Conservation (phyloP, 2,888 invertebrate genomes). For the Oxytorus armatus region DNA sequence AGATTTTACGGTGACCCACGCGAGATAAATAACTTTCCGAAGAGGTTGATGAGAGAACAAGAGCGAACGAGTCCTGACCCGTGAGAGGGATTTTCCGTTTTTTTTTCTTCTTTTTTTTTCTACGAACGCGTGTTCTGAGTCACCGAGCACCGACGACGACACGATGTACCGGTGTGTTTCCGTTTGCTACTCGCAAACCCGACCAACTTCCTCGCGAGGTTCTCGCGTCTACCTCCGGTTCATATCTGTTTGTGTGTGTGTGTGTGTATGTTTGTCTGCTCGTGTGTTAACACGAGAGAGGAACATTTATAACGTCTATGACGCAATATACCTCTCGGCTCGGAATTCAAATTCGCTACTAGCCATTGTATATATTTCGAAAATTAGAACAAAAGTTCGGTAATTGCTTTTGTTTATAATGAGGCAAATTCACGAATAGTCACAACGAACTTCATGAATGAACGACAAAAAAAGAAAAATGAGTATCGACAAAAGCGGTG, state of each 20-base stretch:
- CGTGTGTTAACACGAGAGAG: too few relatives aligned
- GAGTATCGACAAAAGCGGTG: too few relatives aligned
- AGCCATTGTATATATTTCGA: too few relatives aligned
- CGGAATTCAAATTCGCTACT: too few relatives aligned
- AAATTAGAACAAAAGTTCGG: too few relatives aligned
- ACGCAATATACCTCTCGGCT: conserved; percentile 29
- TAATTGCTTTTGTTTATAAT: too few relatives aligned
- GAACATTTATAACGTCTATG: too few relatives aligned
- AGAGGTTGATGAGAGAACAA: conserved; percentile 3
- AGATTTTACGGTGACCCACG: neutral
- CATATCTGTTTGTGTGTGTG: neutral
- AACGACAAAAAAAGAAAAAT: too few relatives aligned
- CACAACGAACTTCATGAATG: too few relatives aligned
- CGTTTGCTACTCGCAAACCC: conserved; percentile 40
- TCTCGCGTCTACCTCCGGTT: conserved; percentile 13
- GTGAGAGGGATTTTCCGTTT: conserved; percentile 52
- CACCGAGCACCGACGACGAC: conserved; percentile 49
- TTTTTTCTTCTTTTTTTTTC: conserved; percentile 39
- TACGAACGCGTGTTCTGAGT: conserved; percentile 62
- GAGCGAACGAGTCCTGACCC: conserved; percentile 52
- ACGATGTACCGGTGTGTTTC: conserved; percentile 54
- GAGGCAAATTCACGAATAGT: too few relatives aligned
- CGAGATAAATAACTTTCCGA: conserved; percentile 24
- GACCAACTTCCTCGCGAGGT: conserved; percentile 58
- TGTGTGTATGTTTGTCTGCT: neutral